Evolutionary conservation across 2,888 invertebrate species (phyloP), one percentile per base, ranked within the genome.

Genomic region (Xanthostigma xanthostigma): DNA sequence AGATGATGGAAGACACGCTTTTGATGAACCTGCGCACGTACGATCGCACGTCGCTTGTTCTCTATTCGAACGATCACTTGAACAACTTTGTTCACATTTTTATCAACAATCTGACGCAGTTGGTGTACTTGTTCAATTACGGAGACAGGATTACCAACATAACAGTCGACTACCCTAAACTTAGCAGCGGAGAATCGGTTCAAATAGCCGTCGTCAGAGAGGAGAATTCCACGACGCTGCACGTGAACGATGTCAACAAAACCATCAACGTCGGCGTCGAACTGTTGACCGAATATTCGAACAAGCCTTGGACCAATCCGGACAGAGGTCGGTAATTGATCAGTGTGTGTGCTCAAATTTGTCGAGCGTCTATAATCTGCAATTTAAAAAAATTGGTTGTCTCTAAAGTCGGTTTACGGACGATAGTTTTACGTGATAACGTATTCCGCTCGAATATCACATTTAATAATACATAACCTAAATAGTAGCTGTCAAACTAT

Each of bases 51-150:
- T 82, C 90, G 0, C 67, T 94, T 57, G 81, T 94, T 13, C 70
- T 94, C 8, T 94, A 94, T 61, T 89, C 91, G 36, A 90, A 93
- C 62, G 94, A 95, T 65, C 85, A 93, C 64, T 71, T 89, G 50
- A 93, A 93, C 63, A 95, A 95, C 66, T 94, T 94, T 64, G 81
- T 92, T 45, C 93, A 93, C 65, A 68, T 93, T 34, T 89, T 87
- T 65, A 80, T 92, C 52, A 79, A 83, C 54, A 81, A 82, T 52
- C 84, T 84, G 11, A 81, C 81, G 9, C 78, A 81, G 67, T 83
- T 92, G 27, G 81, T 89, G 41, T 90, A 89, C 60, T 69, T 89
- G 3, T 92, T 89, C 65, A 93, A 93, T 63, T 76, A 84, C 54
- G 84, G 79, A 54, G 79, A 85, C 58, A 81, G 81, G 67, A 88